Evolutionary conservation across 2,888 invertebrate species (phyloP), one percentile per base, ranked within the genome.

Genomic region (Rotaria magnacalcarata): DNA sequence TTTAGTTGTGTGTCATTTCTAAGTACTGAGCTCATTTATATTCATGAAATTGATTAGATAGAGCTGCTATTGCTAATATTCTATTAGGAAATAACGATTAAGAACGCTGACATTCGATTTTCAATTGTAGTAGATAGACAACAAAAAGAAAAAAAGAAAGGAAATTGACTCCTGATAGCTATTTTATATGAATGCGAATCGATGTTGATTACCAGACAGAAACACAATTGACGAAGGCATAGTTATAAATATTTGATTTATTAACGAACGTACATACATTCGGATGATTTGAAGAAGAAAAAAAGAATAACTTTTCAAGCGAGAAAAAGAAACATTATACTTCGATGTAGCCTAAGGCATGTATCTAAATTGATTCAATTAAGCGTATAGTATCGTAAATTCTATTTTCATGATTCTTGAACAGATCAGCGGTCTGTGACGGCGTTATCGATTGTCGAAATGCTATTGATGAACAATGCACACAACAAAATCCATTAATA

Each of bases 381-480:
- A 67, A 67, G 67, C 34, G 19, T 67, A 1, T 14, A 67, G 19
- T 41, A 67, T 67, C 19, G 0, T 6, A 27, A 52, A 19, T 34
- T 16, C 34, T 41, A 67, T 19, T 67, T 16, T 67, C 16, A 14
- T 19, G 10, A 27, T 14, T 56, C 24, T 56, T 56, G 24, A 67
- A 67, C 11, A 80, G 80, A 47, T 80, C 80, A 47, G 34, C 80
- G 14, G 80, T 80, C 2, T 80, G 80, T n/a, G 80, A 80, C 47
- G 80, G 80, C 11, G n/a, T 47, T 43, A 47, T 43, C 4, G 80
- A 80, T 80, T 80, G 80, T 43, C 43, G 47, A 6, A 19, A 80
- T 80, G 80, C 80, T 47, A 80, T 80, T 47, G 80, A 80, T 47
- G 80, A 80, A 80, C 80, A 80, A 43, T 80, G 80, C n/a, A 11